These are phyloP conservation scores for Pseudoips prasinana DNA, from an alignment of 2,888 invertebrate species.

Conservation along the genomic window DNA sequence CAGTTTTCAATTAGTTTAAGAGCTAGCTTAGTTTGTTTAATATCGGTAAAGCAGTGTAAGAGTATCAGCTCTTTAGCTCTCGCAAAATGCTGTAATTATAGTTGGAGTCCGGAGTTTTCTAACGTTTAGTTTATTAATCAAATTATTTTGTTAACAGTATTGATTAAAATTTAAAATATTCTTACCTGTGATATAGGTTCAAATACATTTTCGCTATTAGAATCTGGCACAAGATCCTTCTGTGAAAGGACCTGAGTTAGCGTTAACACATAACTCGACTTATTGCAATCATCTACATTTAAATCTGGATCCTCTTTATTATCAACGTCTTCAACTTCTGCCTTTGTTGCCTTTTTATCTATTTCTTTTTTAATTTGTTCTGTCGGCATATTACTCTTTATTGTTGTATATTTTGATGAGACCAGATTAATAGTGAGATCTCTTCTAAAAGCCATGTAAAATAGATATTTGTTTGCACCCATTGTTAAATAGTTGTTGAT, in stretches of 20 bases:
- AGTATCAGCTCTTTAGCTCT: too few relatives aligned
- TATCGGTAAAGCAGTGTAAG: too few relatives aligned
- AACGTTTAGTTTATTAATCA: too few relatives aligned
- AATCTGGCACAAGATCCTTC: conserved; percentile 28
- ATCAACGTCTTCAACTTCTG: conserved; percentile 24
- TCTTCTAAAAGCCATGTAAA: conserved; percentile 83
- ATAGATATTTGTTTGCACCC: conserved; percentile 84
- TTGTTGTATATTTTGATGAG: conserved; percentile 71
- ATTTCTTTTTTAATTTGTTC: conserved; percentile 35
- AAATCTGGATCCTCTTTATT: conserved; percentile 41
- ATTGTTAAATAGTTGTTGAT: conserved; percentile 86
- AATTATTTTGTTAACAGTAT: too few relatives aligned
- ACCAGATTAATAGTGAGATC: conserved; percentile 82
- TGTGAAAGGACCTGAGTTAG: conserved; percentile 81
- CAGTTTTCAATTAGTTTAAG: too few relatives aligned
- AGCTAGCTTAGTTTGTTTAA: too few relatives aligned
- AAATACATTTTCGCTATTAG: conserved; percentile 70
- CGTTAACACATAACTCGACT: conserved; percentile 86
- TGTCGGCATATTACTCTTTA: conserved; percentile 41
- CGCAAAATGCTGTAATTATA: too few relatives aligned
- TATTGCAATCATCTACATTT: conserved; percentile 71
- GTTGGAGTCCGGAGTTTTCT: too few relatives aligned
- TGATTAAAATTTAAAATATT: too few relatives aligned
- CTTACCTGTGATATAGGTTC: conserved; percentile 84
- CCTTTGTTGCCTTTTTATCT: conserved; percentile 22